phyloP scores from a whole-genome alignment of 2,888 invertebrate species.

The Philopedon plagiatum region DNA sequence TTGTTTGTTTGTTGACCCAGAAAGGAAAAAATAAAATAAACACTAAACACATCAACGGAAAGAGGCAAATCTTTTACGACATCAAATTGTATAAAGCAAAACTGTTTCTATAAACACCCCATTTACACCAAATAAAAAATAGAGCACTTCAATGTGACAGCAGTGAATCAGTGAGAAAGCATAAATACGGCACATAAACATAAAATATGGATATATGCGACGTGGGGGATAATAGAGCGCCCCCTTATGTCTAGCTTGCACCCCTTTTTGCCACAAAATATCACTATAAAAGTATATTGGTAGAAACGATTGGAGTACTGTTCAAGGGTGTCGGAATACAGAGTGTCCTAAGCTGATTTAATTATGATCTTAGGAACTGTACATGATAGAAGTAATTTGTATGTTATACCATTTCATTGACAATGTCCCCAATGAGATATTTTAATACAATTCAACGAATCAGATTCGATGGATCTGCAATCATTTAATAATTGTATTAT shows the following conservation, averaged over 20 bases:
- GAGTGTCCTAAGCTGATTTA: too few species aligned
- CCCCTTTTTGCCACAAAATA: constrained; percentile 40
- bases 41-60: constrained; percentile 3
- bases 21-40: constrained; percentile 10
- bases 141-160: constrained; percentile 63
- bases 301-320: constrained; percentile 28
- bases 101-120: constrained; percentile 49
- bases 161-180: constrained; percentile 64
- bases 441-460: too few species aligned
- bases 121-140: constrained; percentile 61
- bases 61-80: constrained; percentile 24
- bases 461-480: too few species aligned
- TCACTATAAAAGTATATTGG: constrained; percentile 47
- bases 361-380: too few species aligned
- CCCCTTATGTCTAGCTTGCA: constrained; percentile 46
- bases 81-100: constrained; percentile 27
- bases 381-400: too few species aligned
- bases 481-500: too few species aligned
- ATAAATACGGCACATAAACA: constrained; percentile 61
- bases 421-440: too few species aligned
- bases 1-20: constrained; percentile 16
- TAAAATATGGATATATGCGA: constrained; percentile 47
- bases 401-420: too few species aligned
- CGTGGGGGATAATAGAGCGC: constrained; percentile 43
- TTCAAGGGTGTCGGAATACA: not conserved